Evolutionary conservation across 2,888 invertebrate species (phyloP), one percentile per base, ranked within the genome.

Genomic region (Aspidapion aeneum): DNA sequence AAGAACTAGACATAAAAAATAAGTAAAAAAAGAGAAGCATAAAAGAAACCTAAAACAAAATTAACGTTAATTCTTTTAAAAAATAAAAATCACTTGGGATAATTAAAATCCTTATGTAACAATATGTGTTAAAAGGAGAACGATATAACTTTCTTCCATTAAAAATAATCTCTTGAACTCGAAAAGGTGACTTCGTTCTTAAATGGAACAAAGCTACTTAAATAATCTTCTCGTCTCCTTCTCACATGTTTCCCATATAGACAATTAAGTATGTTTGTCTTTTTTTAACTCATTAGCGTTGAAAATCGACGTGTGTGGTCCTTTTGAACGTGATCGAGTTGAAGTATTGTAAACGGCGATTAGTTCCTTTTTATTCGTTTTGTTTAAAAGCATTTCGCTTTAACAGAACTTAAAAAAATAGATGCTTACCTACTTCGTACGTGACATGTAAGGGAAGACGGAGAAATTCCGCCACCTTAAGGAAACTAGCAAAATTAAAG

Each of bases 1-100:
- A 58, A 57, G 67, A 74, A 72, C 64, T 65, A 35, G 12, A 3
- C 35, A 35, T 12, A 35, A 35, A 35, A 35, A 35, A 35, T 35
- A 12, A 35, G 35, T 7, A 35, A 35, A 12, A 35, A 35, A 35
- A 35, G 35, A 35, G 12, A 35, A 12, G 12, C 12, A 35, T 35
- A 35, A 35, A 7, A 35, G 12, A 7, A 35, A 35, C 35, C 35
- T 35, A 35, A n/a, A n/a, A n/a, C n/a, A n/a, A n/a, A n/a, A n/a
- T n/a, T n/a, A n/a, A n/a, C n/a, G n/a, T n/a, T n/a, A n/a, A n/a
- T n/a, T n/a, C n/a, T n/a, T n/a, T n/a, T n/a, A n/a, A n/a, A n/a
- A n/a, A n/a, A n/a, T n/a, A n/a, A n/a, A n/a, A n/a, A n/a, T n/a
- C n/a, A n/a, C n/a, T n/a, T n/a, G n/a, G n/a, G n/a, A n/a, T n/a